phyloP scores from a whole-genome alignment of 2,113 vertebrate genomes.

The Pteruthius melanotis region DNA sequence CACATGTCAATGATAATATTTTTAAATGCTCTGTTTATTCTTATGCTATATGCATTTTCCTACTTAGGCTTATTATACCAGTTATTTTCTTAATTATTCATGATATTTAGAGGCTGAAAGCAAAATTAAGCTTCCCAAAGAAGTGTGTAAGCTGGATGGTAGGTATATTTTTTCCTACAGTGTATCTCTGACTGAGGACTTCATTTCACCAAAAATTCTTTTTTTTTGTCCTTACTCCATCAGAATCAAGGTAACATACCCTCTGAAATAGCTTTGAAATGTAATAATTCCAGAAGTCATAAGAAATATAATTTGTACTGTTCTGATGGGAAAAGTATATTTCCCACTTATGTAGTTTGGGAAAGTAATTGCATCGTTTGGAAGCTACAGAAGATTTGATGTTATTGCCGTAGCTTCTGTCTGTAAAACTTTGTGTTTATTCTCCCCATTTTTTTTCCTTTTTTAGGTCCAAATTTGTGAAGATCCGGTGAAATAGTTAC shows the following conservation, averaged over 20 bases:
- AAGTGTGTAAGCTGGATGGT: neutral
- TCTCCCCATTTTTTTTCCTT: neutral
- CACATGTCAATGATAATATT: neutral
- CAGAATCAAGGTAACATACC: neutral
- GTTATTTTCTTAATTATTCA: neutral
- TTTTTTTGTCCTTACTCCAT: neutral
- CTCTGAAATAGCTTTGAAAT: slow-evolving; percentile 10
- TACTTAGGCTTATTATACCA: neutral
- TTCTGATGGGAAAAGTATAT: slow-evolving; percentile 2
- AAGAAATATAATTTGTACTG: neutral
- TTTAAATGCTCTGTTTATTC: neutral
- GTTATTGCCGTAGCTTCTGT: neutral
- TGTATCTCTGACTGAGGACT: neutral
- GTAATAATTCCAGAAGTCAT: neutral
- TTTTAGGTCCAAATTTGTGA: neutral
- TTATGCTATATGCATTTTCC: neutral
- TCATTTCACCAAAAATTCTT: neutral
- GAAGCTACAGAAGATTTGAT: neutral
- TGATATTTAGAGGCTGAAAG: neutral
- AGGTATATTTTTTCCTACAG: neutral
- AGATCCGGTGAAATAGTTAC: neutral
- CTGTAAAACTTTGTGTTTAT: neutral
- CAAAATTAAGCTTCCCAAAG: neutral
- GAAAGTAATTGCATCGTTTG: slow-evolving; percentile 7
- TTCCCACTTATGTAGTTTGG: slow-evolving; percentile 3